phyloP scores from a whole-genome alignment of 37 sponge, comb jelly and placozoan species.

The Aplysina aerophoba region DNA sequence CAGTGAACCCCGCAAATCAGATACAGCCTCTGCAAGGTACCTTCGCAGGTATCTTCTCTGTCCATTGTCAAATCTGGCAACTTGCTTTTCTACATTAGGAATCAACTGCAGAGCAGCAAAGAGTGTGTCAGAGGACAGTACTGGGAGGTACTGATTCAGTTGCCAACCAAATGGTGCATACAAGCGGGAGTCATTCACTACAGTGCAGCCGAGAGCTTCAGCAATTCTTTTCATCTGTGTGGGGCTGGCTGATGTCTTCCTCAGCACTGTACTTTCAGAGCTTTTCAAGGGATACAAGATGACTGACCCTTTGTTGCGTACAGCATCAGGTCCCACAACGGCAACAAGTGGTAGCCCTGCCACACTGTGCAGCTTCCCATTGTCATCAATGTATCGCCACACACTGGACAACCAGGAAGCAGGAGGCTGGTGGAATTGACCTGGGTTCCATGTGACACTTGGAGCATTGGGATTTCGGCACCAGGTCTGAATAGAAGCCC shows the following conservation, averaged over 20 bases:
- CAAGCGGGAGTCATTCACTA: not conserved
- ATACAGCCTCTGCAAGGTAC: not conserved
- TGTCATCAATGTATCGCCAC: slow-evolving; percentile 46
- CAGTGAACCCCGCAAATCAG: not conserved
- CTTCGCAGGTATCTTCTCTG: not conserved
- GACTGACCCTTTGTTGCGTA: not conserved
- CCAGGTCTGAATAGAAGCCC: slow-evolving; percentile 46
- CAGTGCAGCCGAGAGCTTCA: slow-evolving; percentile 1
- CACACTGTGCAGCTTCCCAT: not conserved
- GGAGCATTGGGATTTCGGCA: not conserved
- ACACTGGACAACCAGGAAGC: slow-evolving; percentile 43
- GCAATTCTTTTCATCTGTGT: not conserved
- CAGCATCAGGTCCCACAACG: not conserved
- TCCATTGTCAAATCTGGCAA: not conserved
- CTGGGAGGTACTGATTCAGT: not conserved
- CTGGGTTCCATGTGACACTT: slow-evolving; percentile 38
- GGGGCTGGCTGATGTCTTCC: not conserved
- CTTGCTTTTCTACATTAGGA: not conserved
- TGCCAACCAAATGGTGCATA: not conserved
- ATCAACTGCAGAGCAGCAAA: slow-evolving; percentile 9
- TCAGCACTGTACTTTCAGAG: not conserved
- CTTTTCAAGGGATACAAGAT: not conserved
- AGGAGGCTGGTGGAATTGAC: slow-evolving; percentile 37
- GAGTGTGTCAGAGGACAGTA: not conserved
- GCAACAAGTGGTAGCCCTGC: slow-evolving; percentile 37